A percentile compares a stretch with the other conserved stretches of the same genome.
These are phyloP conservation scores for Carassius gibelio DNA, from an alignment of 2,113 vertebrate genomes.

Conservation along the genomic window DNA sequence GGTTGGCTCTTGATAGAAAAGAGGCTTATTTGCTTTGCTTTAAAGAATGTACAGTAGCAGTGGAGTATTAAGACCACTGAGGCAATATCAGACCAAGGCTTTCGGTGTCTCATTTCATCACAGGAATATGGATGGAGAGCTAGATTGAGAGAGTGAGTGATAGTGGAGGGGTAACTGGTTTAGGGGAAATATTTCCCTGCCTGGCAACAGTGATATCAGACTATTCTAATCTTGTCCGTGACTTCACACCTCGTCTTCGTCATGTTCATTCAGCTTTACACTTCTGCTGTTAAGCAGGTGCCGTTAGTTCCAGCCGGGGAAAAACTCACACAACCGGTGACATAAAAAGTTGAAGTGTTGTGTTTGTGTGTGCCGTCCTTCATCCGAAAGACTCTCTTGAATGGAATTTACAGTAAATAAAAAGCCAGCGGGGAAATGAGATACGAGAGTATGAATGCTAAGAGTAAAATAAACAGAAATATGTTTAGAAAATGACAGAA, in stretches of 20 bases:
- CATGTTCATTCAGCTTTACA: conserved; percentile 61
- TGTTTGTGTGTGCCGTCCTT: background rate
- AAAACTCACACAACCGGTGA: background rate
- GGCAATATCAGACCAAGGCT: background rate
- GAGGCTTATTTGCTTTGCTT: background rate
- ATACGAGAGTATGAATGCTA: background rate
- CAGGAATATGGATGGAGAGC: background rate
- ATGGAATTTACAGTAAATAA: conserved; percentile 32
- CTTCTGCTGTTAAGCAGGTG: conserved; percentile 31
- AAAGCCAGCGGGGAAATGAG: background rate
- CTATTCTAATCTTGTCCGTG: conserved; percentile 65
- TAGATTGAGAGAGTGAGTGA: conserved; percentile 8
- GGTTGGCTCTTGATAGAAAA: background rate
- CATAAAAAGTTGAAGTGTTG: background rate
- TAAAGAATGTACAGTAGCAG: background rate
- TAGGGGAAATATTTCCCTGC: conserved; percentile 50
- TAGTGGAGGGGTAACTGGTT: conserved; percentile 34
- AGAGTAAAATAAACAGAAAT: background rate
- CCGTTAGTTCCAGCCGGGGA: background rate
- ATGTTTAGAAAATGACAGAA: background rate
- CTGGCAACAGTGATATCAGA: conserved; percentile 62
- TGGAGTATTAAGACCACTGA: background rate
- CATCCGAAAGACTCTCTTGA: conserved; percentile 25
- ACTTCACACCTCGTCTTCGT: conserved; percentile 64
- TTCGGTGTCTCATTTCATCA: background rate